Base-by-base conservation (phyloP, 2,888 invertebrate genomes). In the Epistrophe grossulariae region DNA sequence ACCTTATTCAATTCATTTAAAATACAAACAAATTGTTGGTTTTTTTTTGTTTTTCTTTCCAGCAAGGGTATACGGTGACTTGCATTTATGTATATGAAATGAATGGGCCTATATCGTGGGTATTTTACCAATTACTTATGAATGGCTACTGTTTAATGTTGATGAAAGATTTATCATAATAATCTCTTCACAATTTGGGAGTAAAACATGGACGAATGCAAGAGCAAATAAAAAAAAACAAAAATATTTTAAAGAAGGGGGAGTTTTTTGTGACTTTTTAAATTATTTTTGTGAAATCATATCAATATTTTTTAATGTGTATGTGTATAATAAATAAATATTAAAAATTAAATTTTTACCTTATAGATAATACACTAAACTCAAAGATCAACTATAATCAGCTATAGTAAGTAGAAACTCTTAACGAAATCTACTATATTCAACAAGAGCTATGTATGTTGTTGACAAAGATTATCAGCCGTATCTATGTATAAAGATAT, bases 161-260 rank as follows among this genome's bases (percentile, higher is more conserved):
- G 40, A 17, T 68, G 79, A 68, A 52, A 35, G 74, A 60, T 52
- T 66, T 60, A 80, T 80, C 74, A 28, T 28, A n/a, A 19, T 10
- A 10, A 28, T 64, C n/a, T 64, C n/a, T 64, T 10, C 5, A 45
- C 6, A 45, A 31, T 64, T 48, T 40, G 8, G 13, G 17, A 60
- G 13, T 8, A 19, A 4, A 60, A 19, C 19, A 19, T 38, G 17
- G 19, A 35, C 17, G 13, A 60, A 13, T 60, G 35, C 4, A 35
- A 24, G 24, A 24, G 24, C 24, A 24, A 24, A 24, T 24, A 5
- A 17, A 9, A 5, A 31, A 6, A 38, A 59, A 11, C 28, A 28
- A 59, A 10, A 17, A 17, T 0, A 40, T n/a, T 0, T 10, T 2
- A 17, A 10, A 17, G 7, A 17, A 7, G 31, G 3, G 17, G 35